Evolutionary conservation across 2,797 vertebrate species (phyloP).

Genomic region (Acanthornis magna): DNA sequence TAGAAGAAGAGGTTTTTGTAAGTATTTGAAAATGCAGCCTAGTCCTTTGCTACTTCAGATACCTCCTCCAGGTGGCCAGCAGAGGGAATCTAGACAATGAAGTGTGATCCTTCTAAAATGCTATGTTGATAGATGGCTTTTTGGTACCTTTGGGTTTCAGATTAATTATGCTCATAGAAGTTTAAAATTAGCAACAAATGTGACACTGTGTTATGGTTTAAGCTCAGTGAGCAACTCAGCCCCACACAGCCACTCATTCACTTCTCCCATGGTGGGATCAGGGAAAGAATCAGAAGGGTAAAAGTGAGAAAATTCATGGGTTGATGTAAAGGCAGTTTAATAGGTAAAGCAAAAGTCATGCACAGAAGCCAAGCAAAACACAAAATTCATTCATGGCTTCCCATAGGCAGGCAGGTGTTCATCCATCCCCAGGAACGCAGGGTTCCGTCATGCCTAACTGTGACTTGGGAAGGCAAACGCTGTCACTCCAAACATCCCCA

Average conservation of each 20-base stretch:
- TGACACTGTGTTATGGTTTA: not conserved
- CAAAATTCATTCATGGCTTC: not conserved
- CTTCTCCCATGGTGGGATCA: accelerated
- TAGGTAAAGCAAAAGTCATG: not conserved
- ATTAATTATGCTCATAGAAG: not conserved
- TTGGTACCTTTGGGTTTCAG: not conserved
- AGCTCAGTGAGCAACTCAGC: not conserved
- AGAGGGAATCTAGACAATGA: not conserved
- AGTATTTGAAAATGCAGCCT: not conserved
- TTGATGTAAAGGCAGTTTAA: not conserved
- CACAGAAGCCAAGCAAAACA: not conserved
- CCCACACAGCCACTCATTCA: not conserved
- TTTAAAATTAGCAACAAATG: not conserved
- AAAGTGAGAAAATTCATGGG: not conserved
- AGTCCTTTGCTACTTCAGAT: not conserved
- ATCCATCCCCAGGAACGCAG: not conserved
- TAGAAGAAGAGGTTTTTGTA: accelerated
- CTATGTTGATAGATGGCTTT: not conserved
- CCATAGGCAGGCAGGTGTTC: not conserved
- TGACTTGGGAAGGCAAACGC: not conserved
- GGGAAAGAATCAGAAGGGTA: not conserved
- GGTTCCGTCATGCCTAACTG: not conserved
- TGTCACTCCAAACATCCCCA: not conserved
- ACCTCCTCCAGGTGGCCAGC: not conserved
- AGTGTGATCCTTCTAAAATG: not conserved